Conservation (phyloP, 2,113 vertebrate species). For the Camelus bactrianus region DNA sequence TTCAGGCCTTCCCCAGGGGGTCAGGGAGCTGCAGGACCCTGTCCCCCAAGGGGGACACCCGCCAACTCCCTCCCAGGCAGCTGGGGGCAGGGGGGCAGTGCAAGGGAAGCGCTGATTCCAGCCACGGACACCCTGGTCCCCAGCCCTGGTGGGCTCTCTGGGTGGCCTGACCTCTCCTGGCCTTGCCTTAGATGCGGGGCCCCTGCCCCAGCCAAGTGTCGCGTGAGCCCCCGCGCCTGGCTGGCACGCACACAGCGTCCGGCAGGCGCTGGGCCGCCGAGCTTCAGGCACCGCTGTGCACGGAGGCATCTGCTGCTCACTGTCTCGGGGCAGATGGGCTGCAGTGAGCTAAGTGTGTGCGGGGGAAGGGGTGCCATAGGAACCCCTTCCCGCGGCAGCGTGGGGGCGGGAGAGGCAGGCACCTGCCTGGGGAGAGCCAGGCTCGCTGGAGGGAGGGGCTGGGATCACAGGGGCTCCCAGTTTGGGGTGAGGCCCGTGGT, state of each 20-base stretch:
- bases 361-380: constrained; percentile 82
- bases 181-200: neutral
- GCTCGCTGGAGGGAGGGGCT: neutral
- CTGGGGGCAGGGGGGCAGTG: neutral
- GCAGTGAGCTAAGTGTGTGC: constrained; percentile 83
- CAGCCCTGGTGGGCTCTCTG: neutral
- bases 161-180: neutral
- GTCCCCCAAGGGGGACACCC: too few relatives aligned
- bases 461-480: neutral
- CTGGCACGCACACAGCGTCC: neutral
- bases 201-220: too few relatives aligned
- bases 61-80: neutral
- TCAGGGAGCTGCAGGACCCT: neutral
- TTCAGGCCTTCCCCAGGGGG: neutral
- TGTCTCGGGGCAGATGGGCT: constrained; percentile 80
- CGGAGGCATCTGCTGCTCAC: constrained; percentile 67
- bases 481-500: neutral
- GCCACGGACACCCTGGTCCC: too few relatives aligned
- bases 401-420: constrained; percentile 75
- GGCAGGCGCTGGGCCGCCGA: neutral
- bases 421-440: neutral
- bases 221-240: neutral
- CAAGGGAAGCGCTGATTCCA: neutral
- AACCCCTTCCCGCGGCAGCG: constrained; percentile 73
- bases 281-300: constrained; percentile 49